Base-by-base conservation (phyloP, 2,797 vertebrate genomes). In the Cynodonichthys magdalenae region DNA sequence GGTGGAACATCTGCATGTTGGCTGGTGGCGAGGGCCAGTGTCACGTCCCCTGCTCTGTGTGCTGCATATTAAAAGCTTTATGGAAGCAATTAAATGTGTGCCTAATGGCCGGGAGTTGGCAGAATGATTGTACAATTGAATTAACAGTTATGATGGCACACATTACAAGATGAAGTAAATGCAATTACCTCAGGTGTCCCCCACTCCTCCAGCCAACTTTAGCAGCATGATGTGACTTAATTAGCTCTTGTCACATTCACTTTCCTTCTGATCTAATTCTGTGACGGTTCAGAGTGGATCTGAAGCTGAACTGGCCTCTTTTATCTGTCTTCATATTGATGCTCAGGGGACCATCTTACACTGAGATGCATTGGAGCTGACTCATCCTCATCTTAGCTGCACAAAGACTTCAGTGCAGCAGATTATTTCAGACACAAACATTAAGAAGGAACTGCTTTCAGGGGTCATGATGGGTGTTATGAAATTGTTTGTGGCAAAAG, bases 51-150 rank as follows among this genome's bases (percentile, higher is more conserved):
- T 82, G 71, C 76, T 94, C 94, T 95, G 95, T 96, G 94, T 66
- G 84, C 93, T 94, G 95, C 95, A 98, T 98, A 97, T 97, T 96
- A 97, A 98, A 93, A 95, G 94, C 96, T 96, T 96, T 95, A 95
- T 95, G 94, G 94, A 94, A 92, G 95, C 95, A 96, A 97, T 98
- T 97, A 97, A 97, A 97, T 94, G 94, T 92, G 92, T 87, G 94
- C 95, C 94, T 97, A 97, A 97, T 96, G 95, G 95, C 92, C 89
- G 92, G 67, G 94, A 96, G 95, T 94, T 95, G 95, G 96, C 96
- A 96, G 94, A 95, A 95, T 92, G 93, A 95, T 94, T 77, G 91
- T 91, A 93, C 93, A 94, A 96, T 96, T 97, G 96, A 97, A 98
- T 97, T 97, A 97, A 94, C 94, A 89, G 94, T 96, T 97, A 95